Evolutionary conservation across 2,113 vertebrate genomes (phyloP).

Genomic region (Oreamnos americanus): DNA sequence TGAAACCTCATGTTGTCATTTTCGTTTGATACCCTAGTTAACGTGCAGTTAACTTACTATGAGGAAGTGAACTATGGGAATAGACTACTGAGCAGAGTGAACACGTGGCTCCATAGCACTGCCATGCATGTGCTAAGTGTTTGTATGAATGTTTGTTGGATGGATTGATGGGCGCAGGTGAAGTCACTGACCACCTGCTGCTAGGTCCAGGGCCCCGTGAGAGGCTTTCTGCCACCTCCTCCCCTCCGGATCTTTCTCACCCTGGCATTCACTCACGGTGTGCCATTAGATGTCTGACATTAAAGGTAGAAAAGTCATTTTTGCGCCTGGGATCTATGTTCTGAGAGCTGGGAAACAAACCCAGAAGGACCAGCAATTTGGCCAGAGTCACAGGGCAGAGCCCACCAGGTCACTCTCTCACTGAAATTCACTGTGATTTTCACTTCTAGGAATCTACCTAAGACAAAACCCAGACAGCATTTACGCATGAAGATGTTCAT

Average conservation of each 20-base stretch:
- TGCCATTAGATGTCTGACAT: not conserved
- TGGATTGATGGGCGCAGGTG: not conserved
- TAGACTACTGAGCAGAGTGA: not conserved
- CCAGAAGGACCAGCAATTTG: not conserved
- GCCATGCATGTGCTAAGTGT: not conserved
- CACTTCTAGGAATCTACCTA: not conserved
- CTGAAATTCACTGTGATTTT: not conserved
- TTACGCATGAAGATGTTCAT: not conserved
- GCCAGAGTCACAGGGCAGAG: not conserved
- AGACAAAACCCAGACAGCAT: not conserved
- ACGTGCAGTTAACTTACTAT: not conserved
- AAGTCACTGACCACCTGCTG: not conserved
- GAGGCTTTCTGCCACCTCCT: not conserved
- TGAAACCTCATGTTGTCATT: not conserved
- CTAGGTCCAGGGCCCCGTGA: not conserved
- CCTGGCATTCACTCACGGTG: not conserved
- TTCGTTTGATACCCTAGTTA: not conserved
- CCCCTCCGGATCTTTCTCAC: not conserved
- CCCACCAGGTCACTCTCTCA: not conserved
- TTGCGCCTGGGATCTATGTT: not conserved
- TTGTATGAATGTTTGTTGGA: too few species aligned
- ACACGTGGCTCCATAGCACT: rapidly evolving
- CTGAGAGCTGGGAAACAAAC: not conserved
- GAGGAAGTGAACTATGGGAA: not conserved
- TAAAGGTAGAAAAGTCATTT: not conserved